phyloP scores from a whole-genome alignment of 2,797 vertebrate genomes.

The Urosaurus nigricauda region DNA sequence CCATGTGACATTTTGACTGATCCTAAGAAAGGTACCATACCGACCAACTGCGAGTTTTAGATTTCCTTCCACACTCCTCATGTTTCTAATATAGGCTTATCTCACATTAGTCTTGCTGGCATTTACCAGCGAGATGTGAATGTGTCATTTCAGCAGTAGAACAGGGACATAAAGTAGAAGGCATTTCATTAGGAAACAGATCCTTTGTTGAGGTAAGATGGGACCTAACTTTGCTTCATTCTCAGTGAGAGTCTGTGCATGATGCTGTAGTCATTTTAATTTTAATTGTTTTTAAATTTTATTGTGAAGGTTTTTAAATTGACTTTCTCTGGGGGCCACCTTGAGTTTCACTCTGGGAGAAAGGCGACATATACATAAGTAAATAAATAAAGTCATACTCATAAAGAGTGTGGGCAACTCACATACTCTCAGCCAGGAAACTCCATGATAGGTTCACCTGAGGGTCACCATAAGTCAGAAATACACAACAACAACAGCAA shows the following conservation, averaged over 20 bases:
- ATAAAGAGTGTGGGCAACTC: too few species aligned
- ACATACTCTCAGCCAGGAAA: too few species aligned
- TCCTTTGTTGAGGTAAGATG: not conserved
- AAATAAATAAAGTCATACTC: too few species aligned
- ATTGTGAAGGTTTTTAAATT: too few species aligned
- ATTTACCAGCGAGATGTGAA: not conserved
- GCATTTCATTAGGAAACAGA: not conserved
- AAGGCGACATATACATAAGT: too few species aligned
- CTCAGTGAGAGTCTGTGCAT: not conserved
- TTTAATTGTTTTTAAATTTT: too few species aligned
- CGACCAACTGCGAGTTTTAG: not conserved
- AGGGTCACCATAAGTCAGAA: too few species aligned
- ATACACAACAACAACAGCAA: too few species aligned
- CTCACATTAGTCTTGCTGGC: not conserved
- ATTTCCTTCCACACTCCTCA: not conserved
- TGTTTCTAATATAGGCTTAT: not conserved
- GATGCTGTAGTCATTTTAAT: not conserved
- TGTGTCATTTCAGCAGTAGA: not conserved
- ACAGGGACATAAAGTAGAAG: not conserved
- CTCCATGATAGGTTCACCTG: too few species aligned
- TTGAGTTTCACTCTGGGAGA: too few species aligned
- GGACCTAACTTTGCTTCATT: not conserved
- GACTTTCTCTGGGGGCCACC: too few species aligned
- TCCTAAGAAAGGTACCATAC: not conserved
- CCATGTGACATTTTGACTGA: too few species aligned